Evolutionary conservation across 2,113 vertebrate species (phyloP).

Genomic region (Marcusenius ussheri): DNA sequence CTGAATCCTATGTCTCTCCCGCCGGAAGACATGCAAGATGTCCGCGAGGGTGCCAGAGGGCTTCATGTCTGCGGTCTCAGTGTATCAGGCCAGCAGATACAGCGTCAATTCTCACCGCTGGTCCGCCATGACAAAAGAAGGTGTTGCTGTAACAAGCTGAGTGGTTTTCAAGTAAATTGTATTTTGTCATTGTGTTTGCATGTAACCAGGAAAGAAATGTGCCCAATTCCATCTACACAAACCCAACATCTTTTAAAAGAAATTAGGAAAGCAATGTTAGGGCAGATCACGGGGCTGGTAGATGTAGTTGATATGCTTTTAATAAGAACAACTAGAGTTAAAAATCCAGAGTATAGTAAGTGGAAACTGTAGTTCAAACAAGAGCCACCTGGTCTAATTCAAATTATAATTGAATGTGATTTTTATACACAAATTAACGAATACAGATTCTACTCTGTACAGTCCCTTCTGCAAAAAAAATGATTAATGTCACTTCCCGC

Average conservation of each 20-base stretch:
- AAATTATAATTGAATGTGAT: constrained; percentile 18
- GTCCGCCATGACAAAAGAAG: background rate
- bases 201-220: background rate
- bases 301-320: background rate
- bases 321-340: background rate
- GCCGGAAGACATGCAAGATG: background rate
- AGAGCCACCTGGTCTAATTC: constrained; percentile 10
- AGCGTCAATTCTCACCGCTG: background rate
- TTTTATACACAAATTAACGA: constrained; percentile 14
- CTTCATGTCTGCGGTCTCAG: background rate
- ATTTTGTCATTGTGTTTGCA: background rate
- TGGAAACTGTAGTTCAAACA: constrained; percentile 8
- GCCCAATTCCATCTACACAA: background rate
- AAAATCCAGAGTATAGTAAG: background rate
- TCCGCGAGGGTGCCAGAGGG: background rate
- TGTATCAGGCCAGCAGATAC: background rate
- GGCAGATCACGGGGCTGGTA: background rate
- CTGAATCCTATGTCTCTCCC: background rate
- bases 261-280: background rate
- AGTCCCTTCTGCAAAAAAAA: background rate
- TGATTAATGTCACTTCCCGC: background rate
- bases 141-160: background rate
- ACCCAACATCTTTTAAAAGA: background rate
- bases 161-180: background rate
- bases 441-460: background rate